These are phyloP conservation scores for Numida meleagris DNA, from an alignment of 2,113 vertebrate species.

Conservation along the genomic window DNA sequence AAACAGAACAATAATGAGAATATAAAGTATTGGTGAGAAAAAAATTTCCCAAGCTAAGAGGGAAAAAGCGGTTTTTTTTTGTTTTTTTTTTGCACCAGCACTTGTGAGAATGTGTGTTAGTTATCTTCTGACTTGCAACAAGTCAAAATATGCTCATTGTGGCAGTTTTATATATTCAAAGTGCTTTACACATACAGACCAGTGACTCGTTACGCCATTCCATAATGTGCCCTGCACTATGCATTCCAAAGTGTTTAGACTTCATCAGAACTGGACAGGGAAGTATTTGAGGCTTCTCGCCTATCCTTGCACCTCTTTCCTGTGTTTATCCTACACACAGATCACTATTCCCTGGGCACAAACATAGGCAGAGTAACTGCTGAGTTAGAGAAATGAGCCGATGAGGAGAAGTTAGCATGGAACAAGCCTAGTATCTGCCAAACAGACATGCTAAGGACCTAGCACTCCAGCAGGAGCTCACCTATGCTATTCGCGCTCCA, in stretches of 20 bases:
- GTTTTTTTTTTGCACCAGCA: not conserved
- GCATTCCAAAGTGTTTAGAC: not conserved
- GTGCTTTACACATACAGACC: not conserved
- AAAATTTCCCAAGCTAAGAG: not conserved
- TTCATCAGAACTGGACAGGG: not conserved
- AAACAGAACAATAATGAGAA: not conserved
- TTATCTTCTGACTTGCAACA: not conserved
- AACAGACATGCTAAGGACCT: not conserved
- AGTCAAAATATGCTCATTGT: not conserved
- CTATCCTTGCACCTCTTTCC: not conserved
- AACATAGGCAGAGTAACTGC: not conserved
- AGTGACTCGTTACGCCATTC: not conserved
- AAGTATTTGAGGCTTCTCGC: not conserved
- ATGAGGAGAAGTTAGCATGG: not conserved
- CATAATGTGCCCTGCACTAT: accelerated
- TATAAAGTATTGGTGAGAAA: not conserved
- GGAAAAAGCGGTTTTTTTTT: not conserved
- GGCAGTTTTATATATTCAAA: not conserved
- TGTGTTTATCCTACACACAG: not conserved
- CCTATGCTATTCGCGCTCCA: not conserved
- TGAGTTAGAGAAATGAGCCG: not conserved
- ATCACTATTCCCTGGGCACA: not conserved
- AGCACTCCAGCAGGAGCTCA: not conserved
- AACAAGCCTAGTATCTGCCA: not conserved
- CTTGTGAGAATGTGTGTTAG: not conserved